These are phyloP conservation scores for Scotopteryx bipunctaria DNA, from an alignment of 2,888 invertebrate genomes.

Conservation along the genomic window DNA sequence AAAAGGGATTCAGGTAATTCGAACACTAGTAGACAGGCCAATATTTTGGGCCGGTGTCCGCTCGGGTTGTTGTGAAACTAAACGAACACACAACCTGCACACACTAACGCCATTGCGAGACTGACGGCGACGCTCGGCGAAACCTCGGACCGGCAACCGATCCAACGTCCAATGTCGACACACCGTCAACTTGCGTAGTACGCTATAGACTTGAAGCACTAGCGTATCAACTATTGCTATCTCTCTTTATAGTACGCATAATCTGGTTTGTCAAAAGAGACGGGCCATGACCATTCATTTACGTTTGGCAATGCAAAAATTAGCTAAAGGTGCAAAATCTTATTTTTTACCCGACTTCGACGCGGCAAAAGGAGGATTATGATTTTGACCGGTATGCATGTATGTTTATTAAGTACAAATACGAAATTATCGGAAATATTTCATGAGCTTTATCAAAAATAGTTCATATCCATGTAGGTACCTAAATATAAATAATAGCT, in stretches of 20 bases:
- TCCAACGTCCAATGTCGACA: slow-evolving; percentile 83
- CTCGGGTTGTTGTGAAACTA: slow-evolving; percentile 78
- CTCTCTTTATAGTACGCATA: slow-evolving; percentile 55
- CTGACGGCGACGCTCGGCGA: slow-evolving; percentile 62
- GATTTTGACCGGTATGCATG: too few species aligned
- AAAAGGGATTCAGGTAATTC: slow-evolving; percentile 75
- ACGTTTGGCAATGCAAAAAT: slow-evolving; percentile 72
- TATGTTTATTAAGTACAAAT: too few species aligned
- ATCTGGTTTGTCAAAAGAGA: slow-evolving; percentile 48
- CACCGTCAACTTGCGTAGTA: slow-evolving; percentile 82
- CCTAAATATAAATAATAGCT: too few species aligned
- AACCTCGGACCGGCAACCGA: slow-evolving; percentile 77
- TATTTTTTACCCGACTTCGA: neutral
- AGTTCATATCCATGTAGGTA: too few species aligned
- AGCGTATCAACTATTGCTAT: slow-evolving; percentile 44
- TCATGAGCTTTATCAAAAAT: too few species aligned
- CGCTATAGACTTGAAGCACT: slow-evolving; percentile 64
- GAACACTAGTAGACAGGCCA: slow-evolving; percentile 79
- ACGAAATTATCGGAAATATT: too few species aligned
- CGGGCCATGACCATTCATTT: slow-evolving; percentile 74
- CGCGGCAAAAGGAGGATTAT: neutral
- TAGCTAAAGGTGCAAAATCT: slow-evolving; percentile 26
- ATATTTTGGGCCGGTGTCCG: slow-evolving; percentile 85
- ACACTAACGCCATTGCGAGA: slow-evolving; percentile 82
- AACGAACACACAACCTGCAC: slow-evolving; percentile 76